Evolutionary conservation across 1,140 invertebrate genomes (phyloP).

Genomic region (Leptestheria dahalacensis): DNA sequence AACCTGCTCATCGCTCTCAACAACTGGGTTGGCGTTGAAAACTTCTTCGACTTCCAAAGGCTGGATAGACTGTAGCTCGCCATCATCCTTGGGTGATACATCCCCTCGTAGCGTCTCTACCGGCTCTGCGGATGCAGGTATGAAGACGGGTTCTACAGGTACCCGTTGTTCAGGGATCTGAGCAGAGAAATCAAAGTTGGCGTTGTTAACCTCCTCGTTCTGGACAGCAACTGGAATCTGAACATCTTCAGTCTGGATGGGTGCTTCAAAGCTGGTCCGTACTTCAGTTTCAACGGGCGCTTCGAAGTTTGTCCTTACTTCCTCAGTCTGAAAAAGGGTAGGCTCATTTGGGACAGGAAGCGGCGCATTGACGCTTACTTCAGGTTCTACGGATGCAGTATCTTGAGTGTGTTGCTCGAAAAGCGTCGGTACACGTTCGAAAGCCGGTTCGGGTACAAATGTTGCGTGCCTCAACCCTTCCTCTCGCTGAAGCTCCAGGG

Average conservation of each 20-base stretch:
- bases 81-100: neutral
- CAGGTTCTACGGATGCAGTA: neutral
- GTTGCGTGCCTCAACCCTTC: neutral
- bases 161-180: neutral
- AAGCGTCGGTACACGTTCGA: neutral
- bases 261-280: too few species aligned
- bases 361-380: neutral
- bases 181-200: neutral
- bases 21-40: neutral
- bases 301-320: too few species aligned
- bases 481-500: neutral
- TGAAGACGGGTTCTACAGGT: neutral
- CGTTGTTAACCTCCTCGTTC: too few species aligned
- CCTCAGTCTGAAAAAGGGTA: neutral
- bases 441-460: neutral
- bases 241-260: too few species aligned
- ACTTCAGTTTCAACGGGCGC: too few species aligned
- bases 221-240: too few species aligned
- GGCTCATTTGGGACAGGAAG: neutral
- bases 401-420: neutral
- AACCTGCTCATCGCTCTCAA: neutral
- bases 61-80: neutral
- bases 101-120: neutral
- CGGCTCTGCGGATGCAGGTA: neutral
- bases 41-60: neutral